A percentile compares a stretch with the other conserved stretches of the same genome.
phyloP scores from a whole-genome alignment of 2,888 invertebrate genomes.

The Xestia ashworthii region DNA sequence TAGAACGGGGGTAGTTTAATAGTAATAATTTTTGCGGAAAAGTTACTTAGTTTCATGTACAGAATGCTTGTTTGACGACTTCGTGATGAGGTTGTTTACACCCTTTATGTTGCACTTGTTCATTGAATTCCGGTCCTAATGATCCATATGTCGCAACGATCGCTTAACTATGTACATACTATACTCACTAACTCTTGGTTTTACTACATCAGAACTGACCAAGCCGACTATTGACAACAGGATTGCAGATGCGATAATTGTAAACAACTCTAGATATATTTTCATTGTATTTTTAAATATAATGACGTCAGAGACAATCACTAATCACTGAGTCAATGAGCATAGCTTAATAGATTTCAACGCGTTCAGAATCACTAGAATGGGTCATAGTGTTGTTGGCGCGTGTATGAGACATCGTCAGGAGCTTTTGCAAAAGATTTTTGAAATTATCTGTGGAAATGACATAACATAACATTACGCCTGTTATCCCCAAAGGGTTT shows the following conservation, averaged over 20 bases:
- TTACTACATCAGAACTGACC: neutral
- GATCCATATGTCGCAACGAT: too few species aligned
- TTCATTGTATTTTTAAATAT: neutral
- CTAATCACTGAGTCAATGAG: neutral
- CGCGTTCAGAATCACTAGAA: neutral
- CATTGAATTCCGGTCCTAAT: too few species aligned
- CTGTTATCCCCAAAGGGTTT: too few species aligned
- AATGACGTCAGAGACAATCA: neutral
- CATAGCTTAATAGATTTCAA: constrained; percentile 32
- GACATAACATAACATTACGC: too few species aligned
- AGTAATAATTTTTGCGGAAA: too few species aligned
- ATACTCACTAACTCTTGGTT: constrained; percentile 16
- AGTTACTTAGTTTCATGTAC: too few species aligned
- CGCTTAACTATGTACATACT: too few species aligned
- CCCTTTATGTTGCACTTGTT: too few species aligned
- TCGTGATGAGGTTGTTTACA: too few species aligned
- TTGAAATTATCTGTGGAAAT: too few species aligned
- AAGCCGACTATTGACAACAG: neutral
- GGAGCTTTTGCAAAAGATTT: neutral
- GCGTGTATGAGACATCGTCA: neutral
- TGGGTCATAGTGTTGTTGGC: neutral
- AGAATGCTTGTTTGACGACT: too few species aligned
- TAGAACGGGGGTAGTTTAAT: too few species aligned
- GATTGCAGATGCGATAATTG: neutral
- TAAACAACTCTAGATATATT: constrained; percentile 13